Conservation (phyloP, 2,797 vertebrate species). For the Poeciliopsis turneri region DNA sequence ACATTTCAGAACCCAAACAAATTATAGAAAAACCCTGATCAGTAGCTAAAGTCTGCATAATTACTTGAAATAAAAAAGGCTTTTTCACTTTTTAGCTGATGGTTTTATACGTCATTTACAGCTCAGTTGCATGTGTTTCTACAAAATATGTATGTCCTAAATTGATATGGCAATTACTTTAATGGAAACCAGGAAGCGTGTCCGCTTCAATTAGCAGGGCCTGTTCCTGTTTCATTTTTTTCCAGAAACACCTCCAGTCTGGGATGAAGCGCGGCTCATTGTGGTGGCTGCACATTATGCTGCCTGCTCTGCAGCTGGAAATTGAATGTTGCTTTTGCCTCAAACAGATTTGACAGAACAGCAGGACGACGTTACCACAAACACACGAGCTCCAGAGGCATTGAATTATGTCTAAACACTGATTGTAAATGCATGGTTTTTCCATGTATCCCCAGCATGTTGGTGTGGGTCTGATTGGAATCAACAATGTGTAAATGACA, state of each 20-base stretch:
- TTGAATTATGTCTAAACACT: conserved; percentile 52
- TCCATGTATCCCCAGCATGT: conserved; percentile 51
- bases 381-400: conserved; percentile 41
- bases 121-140: conserved; percentile 70
- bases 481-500: conserved; percentile 55
- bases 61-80: conserved; percentile 9
- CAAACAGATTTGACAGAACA: conserved; percentile 53
- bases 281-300: conserved; percentile 33
- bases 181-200: conserved; percentile 74
- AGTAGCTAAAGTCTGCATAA: conserved; percentile 15
- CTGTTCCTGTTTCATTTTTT: conserved; percentile 67
- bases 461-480: conserved; percentile 59
- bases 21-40: conserved; percentile 6
- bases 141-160: conserved; percentile 75
- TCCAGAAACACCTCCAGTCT: conserved; percentile 66
- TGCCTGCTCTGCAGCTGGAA: conserved; percentile 45
- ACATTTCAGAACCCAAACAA: neutral
- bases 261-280: conserved; percentile 59
- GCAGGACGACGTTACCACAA: conserved; percentile 44
- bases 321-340: conserved; percentile 52
- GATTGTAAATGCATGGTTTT: conserved; percentile 50
- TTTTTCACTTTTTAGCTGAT: neutral
- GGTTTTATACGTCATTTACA: conserved; percentile 60
- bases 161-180: conserved; percentile 79
- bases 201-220: conserved; percentile 73